These are phyloP conservation scores for Troides oblongomaculatus DNA, from an alignment of 2,888 invertebrate genomes.

Conservation along the genomic window DNA sequence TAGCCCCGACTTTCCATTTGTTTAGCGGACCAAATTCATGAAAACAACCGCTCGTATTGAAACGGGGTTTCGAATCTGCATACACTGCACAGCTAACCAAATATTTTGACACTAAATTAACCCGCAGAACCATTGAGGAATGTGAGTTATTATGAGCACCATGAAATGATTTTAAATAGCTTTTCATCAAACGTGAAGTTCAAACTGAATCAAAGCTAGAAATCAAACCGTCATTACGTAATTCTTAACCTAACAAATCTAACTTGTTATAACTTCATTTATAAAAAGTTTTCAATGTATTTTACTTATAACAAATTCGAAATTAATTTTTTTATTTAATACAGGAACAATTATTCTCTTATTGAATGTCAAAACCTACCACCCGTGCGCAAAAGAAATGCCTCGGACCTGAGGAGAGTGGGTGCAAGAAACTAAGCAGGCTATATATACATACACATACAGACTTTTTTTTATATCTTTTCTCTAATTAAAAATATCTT, in stretches of 20 bases:
- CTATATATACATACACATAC: no score
- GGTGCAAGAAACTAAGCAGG: no score
- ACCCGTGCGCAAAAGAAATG: no score
- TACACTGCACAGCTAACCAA: conserved; percentile 16
- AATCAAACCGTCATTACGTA: conserved; percentile 12
- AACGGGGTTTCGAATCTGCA: conserved; percentile 8
- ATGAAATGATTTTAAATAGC: conserved; percentile 20
- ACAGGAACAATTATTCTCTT: no score
- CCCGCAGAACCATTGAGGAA: neutral
- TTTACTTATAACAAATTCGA: no score
- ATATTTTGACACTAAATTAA: conserved; percentile 17
- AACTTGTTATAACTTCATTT: neutral
- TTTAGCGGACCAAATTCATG: conserved; percentile 26
- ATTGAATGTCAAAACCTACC: no score
- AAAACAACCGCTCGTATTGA: conserved; percentile 16
- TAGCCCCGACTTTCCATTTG: conserved; percentile 28
- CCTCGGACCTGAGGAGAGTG: no score
- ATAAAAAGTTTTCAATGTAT: no score
- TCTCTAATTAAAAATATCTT: no score
- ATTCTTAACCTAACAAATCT: neutral
- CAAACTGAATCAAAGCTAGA: neutral
- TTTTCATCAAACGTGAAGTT: neutral
- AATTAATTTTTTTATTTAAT: no score
- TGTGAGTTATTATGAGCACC: conserved; percentile 11
- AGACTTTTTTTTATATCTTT: no score